Evolutionary conservation across 2,113 vertebrate species (phyloP).

Genomic region (Coturnix japonica): DNA sequence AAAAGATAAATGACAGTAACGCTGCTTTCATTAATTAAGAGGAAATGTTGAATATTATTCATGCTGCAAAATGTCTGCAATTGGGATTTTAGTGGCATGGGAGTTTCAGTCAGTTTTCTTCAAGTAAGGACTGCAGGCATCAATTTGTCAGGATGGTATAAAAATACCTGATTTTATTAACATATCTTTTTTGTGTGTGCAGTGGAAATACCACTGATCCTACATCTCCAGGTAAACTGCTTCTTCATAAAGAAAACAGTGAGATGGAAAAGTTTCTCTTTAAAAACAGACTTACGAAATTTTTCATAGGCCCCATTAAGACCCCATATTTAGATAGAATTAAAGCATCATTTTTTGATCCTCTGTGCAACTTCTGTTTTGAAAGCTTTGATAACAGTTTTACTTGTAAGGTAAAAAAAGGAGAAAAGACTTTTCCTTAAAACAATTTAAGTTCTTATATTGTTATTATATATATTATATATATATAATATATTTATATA

Average conservation of each 20-base stretch:
- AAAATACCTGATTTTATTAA: constrained; percentile 29
- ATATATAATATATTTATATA: no score
- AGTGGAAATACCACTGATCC: not conserved
- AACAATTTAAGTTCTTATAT: not conserved
- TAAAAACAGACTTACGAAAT: not conserved
- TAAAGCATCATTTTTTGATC: not conserved
- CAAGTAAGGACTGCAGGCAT: not conserved
- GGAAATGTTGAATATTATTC: constrained; percentile 33
- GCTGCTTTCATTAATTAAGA: constrained; percentile 49
- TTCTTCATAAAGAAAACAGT: not conserved
- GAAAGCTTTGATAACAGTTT: not conserved
- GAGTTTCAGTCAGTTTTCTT: constrained; percentile 16
- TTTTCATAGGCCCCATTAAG: not conserved
- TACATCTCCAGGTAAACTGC: not conserved
- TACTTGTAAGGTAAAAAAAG: not conserved
- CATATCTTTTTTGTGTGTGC: not conserved
- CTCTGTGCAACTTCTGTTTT: not conserved
- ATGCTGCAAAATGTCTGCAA: constrained; percentile 9
- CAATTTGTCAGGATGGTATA: not conserved
- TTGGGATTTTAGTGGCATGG: constrained; percentile 8
- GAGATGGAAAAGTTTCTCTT: not conserved
- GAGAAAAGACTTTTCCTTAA: not conserved
- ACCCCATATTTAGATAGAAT: fast-evolving
- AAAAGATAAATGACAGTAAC: constrained; percentile 57
- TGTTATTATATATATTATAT: no score